These are phyloP conservation scores for Halichoeres trimaculatus DNA, from an alignment of 2,113 vertebrate genomes.

Conservation along the genomic window DNA sequence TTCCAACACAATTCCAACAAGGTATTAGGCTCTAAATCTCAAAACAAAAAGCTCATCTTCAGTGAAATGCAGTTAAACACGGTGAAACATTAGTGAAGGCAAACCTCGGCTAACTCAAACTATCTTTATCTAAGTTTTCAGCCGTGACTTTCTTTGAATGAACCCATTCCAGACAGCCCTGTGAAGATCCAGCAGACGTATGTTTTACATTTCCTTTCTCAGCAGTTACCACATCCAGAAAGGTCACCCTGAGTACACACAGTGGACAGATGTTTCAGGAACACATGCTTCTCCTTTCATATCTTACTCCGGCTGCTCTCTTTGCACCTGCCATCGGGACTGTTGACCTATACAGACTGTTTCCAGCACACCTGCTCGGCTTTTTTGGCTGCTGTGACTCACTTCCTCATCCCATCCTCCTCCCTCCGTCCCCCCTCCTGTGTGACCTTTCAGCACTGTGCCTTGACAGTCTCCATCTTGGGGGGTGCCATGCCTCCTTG, in stretches of 20 bases:
- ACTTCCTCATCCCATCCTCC: conserved; percentile 22
- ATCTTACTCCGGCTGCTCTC: conserved; percentile 42
- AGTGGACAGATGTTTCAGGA: conserved; percentile 51
- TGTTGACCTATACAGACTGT: conserved; percentile 31
- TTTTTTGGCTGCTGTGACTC: conserved; percentile 27
- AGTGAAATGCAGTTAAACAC: too few relatives aligned
- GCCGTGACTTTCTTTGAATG: too few relatives aligned
- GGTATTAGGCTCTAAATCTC: too few relatives aligned
- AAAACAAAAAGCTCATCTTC: too few relatives aligned
- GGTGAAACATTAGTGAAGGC: too few relatives aligned
- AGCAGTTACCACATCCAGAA: background rate
- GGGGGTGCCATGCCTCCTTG: conserved; percentile 48
- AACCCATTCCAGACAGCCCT: too few relatives aligned
- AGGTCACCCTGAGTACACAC: conserved; percentile 21
- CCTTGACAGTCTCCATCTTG: conserved; percentile 48
- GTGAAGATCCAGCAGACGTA: too few relatives aligned
- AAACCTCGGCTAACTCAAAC: too few relatives aligned
- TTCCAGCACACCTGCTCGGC: conserved; percentile 3
- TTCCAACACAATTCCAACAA: too few relatives aligned
- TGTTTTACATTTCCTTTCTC: background rate
- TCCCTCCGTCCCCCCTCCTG: conserved; percentile 39
- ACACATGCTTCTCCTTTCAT: conserved; percentile 33
- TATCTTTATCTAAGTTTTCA: too few relatives aligned
- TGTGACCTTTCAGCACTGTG: conserved; percentile 60
- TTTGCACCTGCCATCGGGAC: conserved; percentile 45